Evolutionary conservation across 2,113 vertebrate genomes (phyloP).

Genomic region (Erinaceus europaeus): DNA sequence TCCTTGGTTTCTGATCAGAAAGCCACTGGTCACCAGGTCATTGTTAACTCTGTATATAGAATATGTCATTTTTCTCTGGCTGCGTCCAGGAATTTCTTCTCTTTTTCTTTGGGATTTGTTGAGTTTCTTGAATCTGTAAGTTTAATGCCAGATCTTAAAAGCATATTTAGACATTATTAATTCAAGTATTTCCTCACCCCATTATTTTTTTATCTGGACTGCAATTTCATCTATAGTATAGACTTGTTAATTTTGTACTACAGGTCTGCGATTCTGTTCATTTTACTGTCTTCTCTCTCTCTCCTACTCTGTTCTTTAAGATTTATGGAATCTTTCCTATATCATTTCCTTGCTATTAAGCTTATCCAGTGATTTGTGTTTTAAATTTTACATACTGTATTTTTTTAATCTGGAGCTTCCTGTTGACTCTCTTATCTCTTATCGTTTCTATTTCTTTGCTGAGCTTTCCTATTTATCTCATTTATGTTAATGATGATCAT

Average conservation of each 20-base stretch:
- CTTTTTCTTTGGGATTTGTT: conserved; percentile 5
- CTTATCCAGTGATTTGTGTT: not conserved
- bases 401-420: not conserved
- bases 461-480: not conserved
- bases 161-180: not conserved
- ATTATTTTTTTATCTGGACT: not conserved
- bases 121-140: not conserved
- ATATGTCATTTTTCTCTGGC: not conserved
- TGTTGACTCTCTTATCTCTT: not conserved
- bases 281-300: not conserved
- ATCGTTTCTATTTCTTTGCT: not conserved
- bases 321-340: not conserved
- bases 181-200: not conserved
- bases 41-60: not conserved
- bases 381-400: not conserved
- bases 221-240: rapidly evolving
- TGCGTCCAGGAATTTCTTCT: conserved; percentile 10
- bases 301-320: not conserved
- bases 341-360: not conserved
- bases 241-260: not conserved
- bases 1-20: conserved; percentile 6
- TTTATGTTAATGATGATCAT: not conserved
- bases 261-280: not conserved
- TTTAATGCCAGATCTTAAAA: not conserved
- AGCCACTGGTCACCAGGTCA: not conserved